These are phyloP conservation scores for Andrena haemorrhoa DNA, from an alignment of 2,888 invertebrate species.

Conservation along the genomic window DNA sequence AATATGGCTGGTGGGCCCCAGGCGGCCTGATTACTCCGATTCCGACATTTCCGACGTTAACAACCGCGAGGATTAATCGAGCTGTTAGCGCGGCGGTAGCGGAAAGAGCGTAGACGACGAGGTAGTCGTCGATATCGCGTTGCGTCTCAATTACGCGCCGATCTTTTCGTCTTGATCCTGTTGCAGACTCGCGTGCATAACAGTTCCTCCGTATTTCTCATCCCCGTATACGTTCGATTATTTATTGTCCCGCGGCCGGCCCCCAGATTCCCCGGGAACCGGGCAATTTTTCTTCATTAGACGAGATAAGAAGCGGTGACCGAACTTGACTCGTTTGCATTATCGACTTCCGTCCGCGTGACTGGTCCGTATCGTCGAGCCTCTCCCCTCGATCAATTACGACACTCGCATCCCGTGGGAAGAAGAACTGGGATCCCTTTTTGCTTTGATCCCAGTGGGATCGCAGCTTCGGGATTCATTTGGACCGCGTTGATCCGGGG, in stretches of 20 bases:
- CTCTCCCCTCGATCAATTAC: conserved; percentile 43
- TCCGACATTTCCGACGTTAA: conserved; percentile 18
- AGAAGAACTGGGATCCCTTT: conserved; percentile 19
- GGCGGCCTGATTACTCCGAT: conserved; percentile 41
- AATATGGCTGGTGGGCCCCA: conserved; percentile 12
- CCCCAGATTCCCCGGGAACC: conserved; percentile 22
- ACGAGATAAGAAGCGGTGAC: conserved; percentile 47
- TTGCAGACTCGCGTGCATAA: conserved; percentile 48
- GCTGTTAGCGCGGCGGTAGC: conserved; percentile 13
- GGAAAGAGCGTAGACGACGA: conserved; percentile 17
- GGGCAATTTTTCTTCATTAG: conserved; percentile 55
- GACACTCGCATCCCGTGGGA: conserved; percentile 18
- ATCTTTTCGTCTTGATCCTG: conserved; percentile 49
- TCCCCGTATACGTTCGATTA: conserved; percentile 45
- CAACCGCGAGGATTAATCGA: conserved; percentile 45
- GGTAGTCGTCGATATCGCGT: conserved; percentile 40
- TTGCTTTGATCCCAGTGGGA: not conserved
- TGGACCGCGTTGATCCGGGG: not conserved
- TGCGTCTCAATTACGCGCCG: conserved; percentile 59
- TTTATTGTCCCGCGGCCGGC: conserved; percentile 40
- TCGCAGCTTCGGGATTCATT: not conserved
- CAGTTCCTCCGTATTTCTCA: not conserved
- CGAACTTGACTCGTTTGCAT: conserved; percentile 50
- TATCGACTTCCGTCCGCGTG: conserved; percentile 51
- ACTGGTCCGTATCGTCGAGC: conserved; percentile 24